These are phyloP conservation scores for Dusona sp. DNA, from an alignment of 2,888 invertebrate species.

Conservation along the genomic window DNA sequence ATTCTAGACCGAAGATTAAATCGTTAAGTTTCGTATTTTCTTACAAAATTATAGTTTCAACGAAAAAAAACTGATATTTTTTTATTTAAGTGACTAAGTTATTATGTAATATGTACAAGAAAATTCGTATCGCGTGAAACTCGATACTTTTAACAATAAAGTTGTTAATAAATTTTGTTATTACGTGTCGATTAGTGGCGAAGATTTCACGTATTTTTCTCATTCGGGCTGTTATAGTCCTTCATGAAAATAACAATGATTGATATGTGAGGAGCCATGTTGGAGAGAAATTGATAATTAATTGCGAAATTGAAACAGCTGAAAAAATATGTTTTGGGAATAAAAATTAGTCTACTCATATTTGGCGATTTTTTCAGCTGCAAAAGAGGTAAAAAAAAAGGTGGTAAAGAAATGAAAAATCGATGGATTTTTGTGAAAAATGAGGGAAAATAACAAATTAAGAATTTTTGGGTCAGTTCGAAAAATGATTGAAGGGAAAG, in stretches of 20 bases:
- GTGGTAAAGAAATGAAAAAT: neutral
- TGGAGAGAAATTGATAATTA: neutral
- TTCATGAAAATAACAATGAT: neutral
- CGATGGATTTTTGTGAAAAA: neutral
- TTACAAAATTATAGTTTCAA: neutral
- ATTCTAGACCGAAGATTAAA: neutral
- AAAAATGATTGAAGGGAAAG: neutral
- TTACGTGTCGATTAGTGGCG: neutral
- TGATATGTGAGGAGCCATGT: neutral
- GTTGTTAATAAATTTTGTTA: neutral
- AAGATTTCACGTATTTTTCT: neutral
- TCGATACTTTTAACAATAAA: conserved; percentile 22
- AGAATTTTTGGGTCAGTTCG: neutral
- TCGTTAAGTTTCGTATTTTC: neutral
- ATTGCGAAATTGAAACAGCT: neutral
- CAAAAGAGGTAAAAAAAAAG: neutral
- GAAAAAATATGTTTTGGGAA: neutral
- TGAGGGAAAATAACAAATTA: neutral
- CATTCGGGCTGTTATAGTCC: neutral
- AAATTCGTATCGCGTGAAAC: conserved; percentile 10
- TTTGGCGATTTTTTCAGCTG: conserved; percentile 10
- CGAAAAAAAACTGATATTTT: neutral
- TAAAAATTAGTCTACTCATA: neutral
- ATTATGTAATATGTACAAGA: conserved; percentile 27
- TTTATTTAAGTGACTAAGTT: neutral